Conservation (phyloP, 2,888 invertebrate species). For the Bursaphelenchus okinawaensis region DNA sequence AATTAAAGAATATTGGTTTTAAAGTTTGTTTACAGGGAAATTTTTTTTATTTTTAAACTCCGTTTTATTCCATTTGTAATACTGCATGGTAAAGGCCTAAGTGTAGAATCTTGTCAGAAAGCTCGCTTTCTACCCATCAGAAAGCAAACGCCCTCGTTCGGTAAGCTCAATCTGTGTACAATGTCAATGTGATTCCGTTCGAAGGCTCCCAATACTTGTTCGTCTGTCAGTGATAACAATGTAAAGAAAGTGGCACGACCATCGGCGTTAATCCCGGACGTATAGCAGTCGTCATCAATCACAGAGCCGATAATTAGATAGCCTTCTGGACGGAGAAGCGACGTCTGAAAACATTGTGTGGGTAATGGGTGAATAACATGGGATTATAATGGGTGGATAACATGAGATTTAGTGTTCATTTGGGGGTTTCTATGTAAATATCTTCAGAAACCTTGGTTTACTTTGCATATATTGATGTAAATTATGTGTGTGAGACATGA, state of each 20-base stretch:
- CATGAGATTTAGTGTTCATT: too few relatives aligned
- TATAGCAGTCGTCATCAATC: constrained; percentile 46
- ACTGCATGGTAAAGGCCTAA: background rate
- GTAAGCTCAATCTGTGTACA: constrained; percentile 37
- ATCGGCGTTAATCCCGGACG: constrained; percentile 31
- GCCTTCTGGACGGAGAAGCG: constrained; percentile 41
- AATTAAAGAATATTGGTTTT: background rate
- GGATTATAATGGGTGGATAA: too few relatives aligned
- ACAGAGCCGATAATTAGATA: constrained; percentile 48
- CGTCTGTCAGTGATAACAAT: constrained; percentile 39
- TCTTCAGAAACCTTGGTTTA: too few relatives aligned
- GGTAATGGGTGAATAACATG: too few relatives aligned
- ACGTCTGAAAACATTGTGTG: constrained; percentile 34
- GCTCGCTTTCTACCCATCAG: constrained; percentile 32
- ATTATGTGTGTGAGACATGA: background rate
- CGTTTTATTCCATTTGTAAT: too few relatives aligned
- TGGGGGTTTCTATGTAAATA: too few relatives aligned
- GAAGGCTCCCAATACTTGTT: constrained; percentile 35
- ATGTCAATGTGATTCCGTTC: constrained; percentile 32
- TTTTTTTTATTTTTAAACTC: background rate
- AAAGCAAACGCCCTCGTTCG: constrained; percentile 48
- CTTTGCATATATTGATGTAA: background rate
- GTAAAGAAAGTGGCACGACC: constrained; percentile 41
- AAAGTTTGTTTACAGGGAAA: background rate
- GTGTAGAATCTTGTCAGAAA: background rate